A percentile compares a stretch with the other conserved stretches of the same genome.
phyloP scores from a whole-genome alignment of 2,888 invertebrate species.

The Erebia palarica region DNA sequence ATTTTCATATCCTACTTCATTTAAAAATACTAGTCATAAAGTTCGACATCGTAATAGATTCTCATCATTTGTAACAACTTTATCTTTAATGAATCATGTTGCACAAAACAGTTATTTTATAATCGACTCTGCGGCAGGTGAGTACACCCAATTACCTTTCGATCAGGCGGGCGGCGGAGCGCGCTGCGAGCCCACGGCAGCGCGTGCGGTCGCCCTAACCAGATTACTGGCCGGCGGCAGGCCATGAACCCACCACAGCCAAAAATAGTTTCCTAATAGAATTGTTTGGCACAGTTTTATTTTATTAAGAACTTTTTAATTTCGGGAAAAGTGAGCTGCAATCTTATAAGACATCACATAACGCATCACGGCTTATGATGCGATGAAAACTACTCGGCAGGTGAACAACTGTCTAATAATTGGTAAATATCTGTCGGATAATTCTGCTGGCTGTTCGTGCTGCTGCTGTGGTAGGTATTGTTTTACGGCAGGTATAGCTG shows the following conservation, averaged over 20 bases:
- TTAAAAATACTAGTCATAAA: too few relatives aligned
- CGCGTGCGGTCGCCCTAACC: constrained; percentile 71
- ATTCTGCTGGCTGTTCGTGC: too few relatives aligned
- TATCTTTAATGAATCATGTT: neutral
- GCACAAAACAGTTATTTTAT: constrained; percentile 40
- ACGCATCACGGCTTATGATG: too few relatives aligned
- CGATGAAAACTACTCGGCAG: too few relatives aligned
- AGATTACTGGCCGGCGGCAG: constrained; percentile 62
- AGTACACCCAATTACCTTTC: constrained; percentile 73
- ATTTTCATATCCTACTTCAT: too few relatives aligned
- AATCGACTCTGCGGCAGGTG: constrained; percentile 58
- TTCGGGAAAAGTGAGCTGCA: neutral
- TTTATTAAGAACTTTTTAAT: neutral
- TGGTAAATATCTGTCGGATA: too few relatives aligned
- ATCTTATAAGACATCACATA: neutral
- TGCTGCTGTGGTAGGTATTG: too few relatives aligned
- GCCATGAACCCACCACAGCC: constrained; percentile 29
- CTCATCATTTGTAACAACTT: too few relatives aligned
- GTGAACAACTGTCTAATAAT: too few relatives aligned
- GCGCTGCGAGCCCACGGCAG: constrained; percentile 45
- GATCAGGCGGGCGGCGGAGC: constrained; percentile 59
- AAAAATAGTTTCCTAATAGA: constrained; percentile 32
- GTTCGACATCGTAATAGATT: too few relatives aligned
- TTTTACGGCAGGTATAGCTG: too few relatives aligned
- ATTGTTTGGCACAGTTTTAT: constrained; percentile 10